phyloP scores from a whole-genome alignment of 2,888 invertebrate species.

The Epirrita christyi region DNA sequence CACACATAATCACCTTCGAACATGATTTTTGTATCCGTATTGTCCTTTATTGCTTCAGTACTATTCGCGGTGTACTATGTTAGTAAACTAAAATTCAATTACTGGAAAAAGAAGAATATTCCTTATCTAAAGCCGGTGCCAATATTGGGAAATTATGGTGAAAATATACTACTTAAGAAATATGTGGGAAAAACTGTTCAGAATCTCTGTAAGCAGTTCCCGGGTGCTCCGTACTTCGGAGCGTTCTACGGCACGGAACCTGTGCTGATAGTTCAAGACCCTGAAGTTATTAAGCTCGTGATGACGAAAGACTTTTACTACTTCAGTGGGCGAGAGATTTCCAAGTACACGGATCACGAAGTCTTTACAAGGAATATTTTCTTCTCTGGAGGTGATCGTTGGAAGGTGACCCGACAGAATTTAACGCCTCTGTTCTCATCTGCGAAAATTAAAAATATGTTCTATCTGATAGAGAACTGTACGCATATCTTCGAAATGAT shows the following conservation, averaged over 20 bases:
- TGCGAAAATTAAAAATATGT: constrained; percentile 70
- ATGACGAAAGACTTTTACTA: constrained; percentile 64
- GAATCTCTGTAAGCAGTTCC: constrained; percentile 55
- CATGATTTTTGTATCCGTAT: constrained; percentile 7
- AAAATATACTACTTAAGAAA: constrained; percentile 52
- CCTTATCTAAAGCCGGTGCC: constrained; percentile 48
- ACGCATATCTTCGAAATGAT: constrained; percentile 49
- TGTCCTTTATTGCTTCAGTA: constrained; percentile 12
- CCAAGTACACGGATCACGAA: constrained; percentile 54
- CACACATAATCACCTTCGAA: background rate
- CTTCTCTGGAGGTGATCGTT: constrained; percentile 57
- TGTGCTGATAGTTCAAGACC: constrained; percentile 60
- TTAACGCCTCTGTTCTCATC: constrained; percentile 65
- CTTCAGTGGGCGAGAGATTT: constrained; percentile 61
- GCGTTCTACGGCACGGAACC: constrained; percentile 66
- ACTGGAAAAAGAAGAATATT: constrained; percentile 60
- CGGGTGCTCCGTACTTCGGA: constrained; percentile 59
- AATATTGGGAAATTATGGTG: constrained; percentile 62
- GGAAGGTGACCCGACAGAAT: constrained; percentile 67
- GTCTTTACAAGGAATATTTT: constrained; percentile 54
- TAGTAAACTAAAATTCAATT: constrained; percentile 47
- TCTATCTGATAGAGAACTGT: constrained; percentile 58
- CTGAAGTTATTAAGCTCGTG: constrained; percentile 58
- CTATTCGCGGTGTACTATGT: constrained; percentile 38
- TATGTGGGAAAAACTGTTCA: constrained; percentile 43